Evolutionary conservation across 92 coral and sea anemone genomes (phyloP), one percentile per base, ranked within the genome.

Genomic region (Phenganax marumi): DNA sequence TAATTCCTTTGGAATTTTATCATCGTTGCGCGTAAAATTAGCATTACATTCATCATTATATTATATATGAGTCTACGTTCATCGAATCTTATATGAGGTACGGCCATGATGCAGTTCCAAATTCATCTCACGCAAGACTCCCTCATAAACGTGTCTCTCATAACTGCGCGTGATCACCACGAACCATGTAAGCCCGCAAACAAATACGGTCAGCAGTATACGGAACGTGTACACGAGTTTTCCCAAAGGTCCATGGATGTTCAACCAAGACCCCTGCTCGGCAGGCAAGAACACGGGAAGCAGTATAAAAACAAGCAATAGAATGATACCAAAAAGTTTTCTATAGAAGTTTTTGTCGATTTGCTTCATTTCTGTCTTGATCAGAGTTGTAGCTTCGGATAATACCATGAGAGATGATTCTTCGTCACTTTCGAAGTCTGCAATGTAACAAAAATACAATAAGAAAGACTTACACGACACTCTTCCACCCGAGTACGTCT

Each of bases 91-190:
- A 25, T n/a, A 78, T 23, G 73, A 26, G 8, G 72, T 47, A 47
- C 24, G 73, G 10, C 73, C 83, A 21, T 78, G 73, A 6, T 18
- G 50, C 50, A 39, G 49, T 8, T 78, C 54, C 5, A 78, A 72
- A 19, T 78, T 52, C 10, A 78, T 62, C 50, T 78, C 83, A 1
- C 73, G 53, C 12, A 23, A 63, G 8, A 78, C 83, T 10, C 83
- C 26, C 58, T 62, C 56, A n/a, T 78, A 78, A 22, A 78, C 83
- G 17, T 62, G 58, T 22, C 73, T 71, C 50, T 78, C 83, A 22
- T 78, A 63, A 9, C 58, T 61, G 19, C 73, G 57, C 33, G 33
- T 58, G 72, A 78, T 78, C 12, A 63, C 39, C 13, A 78, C n/a
- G 3, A 61, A 62, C 83, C 83, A 78, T 2, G 60, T 17, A 18